Percentiles rank a stretch among this genome's conserved stretches.
These are phyloP conservation scores for Porphyrio hochstetteri DNA, from an alignment of 2,113 vertebrate species.

Conservation along the genomic window DNA sequence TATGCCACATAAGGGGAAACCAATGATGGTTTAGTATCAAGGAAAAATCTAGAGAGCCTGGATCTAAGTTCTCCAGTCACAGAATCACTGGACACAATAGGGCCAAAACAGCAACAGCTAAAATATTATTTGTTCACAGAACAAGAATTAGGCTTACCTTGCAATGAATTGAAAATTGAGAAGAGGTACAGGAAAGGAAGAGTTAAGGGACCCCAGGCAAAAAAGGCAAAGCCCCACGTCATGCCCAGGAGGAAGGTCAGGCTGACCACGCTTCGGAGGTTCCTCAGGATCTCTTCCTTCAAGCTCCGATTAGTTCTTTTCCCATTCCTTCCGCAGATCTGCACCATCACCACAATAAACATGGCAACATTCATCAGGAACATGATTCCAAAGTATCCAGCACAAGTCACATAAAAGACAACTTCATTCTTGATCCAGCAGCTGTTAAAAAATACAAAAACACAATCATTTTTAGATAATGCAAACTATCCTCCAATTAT, in stretches of 20 bases:
- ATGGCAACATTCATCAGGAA: slow-evolving; percentile 96
- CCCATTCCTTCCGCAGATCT: slow-evolving; percentile 96
- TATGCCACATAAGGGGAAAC: not conserved
- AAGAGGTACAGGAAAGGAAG: slow-evolving; percentile 93
- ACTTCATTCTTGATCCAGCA: slow-evolving; percentile 86
- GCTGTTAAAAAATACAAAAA: slow-evolving; percentile 67
- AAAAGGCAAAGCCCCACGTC: slow-evolving; percentile 98
- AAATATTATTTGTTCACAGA: not conserved
- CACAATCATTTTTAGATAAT: not conserved
- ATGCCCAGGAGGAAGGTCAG: slow-evolving; percentile 95
- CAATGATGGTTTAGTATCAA: not conserved
- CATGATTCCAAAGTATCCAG: slow-evolving; percentile 90
- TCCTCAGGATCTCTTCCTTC: slow-evolving; percentile 89
- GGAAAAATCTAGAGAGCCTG: not conserved
- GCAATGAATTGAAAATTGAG: slow-evolving; percentile 95
- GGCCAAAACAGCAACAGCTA: not conserved
- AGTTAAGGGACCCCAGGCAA: slow-evolving; percentile 90
- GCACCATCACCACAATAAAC: slow-evolving; percentile 97
- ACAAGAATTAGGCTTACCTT: slow-evolving; percentile 80
- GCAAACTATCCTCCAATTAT: not conserved
- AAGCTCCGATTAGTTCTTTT: slow-evolving; percentile 90
- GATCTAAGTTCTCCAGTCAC: not conserved
- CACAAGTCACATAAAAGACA: slow-evolving; percentile 90
- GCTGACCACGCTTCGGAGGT: slow-evolving; percentile 92
- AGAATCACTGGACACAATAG: not conserved